phyloP scores from a whole-genome alignment of 2,797 vertebrate genomes.

The Hypotaenidia okinawae region DNA sequence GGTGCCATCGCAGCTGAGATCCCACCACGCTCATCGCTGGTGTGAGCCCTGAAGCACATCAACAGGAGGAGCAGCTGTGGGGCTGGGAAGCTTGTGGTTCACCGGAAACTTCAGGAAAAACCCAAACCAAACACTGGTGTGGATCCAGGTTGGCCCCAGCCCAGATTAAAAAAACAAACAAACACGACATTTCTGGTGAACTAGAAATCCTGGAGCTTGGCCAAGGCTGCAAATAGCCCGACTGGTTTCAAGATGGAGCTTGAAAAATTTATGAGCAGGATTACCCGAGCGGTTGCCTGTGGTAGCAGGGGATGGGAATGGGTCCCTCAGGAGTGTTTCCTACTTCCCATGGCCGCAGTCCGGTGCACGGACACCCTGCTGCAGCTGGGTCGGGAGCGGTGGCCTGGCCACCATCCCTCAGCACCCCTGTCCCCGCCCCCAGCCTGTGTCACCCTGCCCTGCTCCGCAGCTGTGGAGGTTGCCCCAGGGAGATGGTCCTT shows the following conservation, averaged over 20 bases:
- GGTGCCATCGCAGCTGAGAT: rapidly evolving
- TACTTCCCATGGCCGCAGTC: not conserved
- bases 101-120: not conserved
- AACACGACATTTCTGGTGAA: slow-evolving; percentile 59
- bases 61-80: not conserved
- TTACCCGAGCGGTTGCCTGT: slow-evolving; percentile 42
- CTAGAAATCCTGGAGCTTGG: not conserved
- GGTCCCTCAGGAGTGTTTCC: slow-evolving; percentile 45
- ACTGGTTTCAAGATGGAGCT: slow-evolving; percentile 60
- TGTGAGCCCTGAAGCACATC: not conserved
- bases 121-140: not conserved
- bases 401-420: rapidly evolving
- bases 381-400: rapidly evolving
- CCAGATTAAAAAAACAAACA: slow-evolving; percentile 54
- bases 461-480: rapidly evolving
- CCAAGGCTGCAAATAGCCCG: slow-evolving; percentile 21
- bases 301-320: slow-evolving; percentile 53
- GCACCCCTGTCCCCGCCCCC: not conserved
- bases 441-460: not conserved
- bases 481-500: not conserved
- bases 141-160: not conserved
- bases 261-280: slow-evolving; percentile 53
- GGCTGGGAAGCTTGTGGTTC: slow-evolving; percentile 6
- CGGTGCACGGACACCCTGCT: rapidly evolving
- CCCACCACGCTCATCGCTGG: rapidly evolving